Evolutionary conservation across 1,140 invertebrate genomes (phyloP), one percentile per base, ranked within the genome.

Genomic region (Colletes latitarsis): DNA sequence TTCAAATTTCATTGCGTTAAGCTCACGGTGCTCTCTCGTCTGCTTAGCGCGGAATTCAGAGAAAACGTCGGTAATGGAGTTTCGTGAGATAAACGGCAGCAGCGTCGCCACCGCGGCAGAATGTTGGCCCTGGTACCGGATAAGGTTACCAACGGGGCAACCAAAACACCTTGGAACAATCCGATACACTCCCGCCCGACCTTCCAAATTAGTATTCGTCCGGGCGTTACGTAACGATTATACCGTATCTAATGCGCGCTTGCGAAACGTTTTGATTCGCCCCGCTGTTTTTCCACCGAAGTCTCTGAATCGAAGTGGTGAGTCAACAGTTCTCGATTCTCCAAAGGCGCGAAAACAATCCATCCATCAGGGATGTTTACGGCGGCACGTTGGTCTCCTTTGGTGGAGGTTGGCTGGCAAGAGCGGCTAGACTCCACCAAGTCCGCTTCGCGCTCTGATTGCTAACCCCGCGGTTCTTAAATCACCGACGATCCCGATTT

Each of bases 41-140:
- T 83, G 82, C 80, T 79, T 83, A 88, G 84, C 79, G 76, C 84
- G 83, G 86, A 91, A 90, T 91, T 91, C 88, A 87, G 81, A 83
- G 89, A 91, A 91, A 89, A 89, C 88, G 90, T 91, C 90, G 89
- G 89, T 89, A 92, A 91, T 91, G 86, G 90, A 92, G 90, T 92
- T 92, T 91, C 83, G 77, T 77, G 87, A 88, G 87, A 84, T 87
- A 84, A 87, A 88, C 87, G 84, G 82, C 74, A 68, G 57, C 82
- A 82, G 74, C 82, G 80, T 75, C 75, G 82, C 76, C 82, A 74
- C 49, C 19, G 63, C 57, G 74, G 41, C 39, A 63, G 53, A 19
- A 4, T 17, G 60, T 63, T 57, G 60, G 60, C 58, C 76, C 58
- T 63, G 39, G 49, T 53, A 55, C 53, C 69, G 60, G 77, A 79